Evolutionary conservation across 2,888 invertebrate genomes (phyloP).

Genomic region (Pteria penguin): DNA sequence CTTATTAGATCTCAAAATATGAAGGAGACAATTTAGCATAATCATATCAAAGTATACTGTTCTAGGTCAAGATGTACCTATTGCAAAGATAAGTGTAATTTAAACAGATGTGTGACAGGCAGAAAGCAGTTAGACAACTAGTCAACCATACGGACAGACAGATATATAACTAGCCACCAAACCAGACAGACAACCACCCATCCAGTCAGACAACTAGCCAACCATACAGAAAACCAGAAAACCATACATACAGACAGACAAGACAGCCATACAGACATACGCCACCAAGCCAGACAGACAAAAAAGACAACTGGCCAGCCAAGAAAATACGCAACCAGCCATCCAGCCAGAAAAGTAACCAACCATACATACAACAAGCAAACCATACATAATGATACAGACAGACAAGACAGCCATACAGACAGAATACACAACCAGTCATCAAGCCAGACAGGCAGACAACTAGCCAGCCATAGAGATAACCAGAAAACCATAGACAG

Average conservation of each 20-base stretch:
- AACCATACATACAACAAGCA: neutral
- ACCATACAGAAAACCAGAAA: neutral
- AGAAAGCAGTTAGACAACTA: neutral
- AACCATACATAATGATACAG: neutral
- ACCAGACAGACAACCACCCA: neutral
- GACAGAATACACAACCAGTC: neutral
- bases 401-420: neutral
- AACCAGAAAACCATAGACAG: neutral
- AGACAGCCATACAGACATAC: neutral
- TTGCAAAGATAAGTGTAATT: no score
- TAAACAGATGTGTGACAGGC: no score
- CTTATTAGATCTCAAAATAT: no score
- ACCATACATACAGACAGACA: neutral
- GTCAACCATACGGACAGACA: neutral
- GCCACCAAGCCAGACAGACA: neutral
- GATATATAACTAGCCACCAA: neutral
- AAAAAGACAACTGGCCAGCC: neutral
- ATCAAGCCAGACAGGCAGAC: neutral
- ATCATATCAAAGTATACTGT: no score
- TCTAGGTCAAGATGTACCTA: no score
- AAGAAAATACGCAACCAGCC: neutral
- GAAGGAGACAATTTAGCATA: no score
- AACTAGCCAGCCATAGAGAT: neutral
- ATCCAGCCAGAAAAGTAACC: neutral
- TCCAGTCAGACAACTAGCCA: neutral